These are phyloP conservation scores for Meiosimyza platycephala DNA, from an alignment of 2,888 invertebrate genomes.

Conservation along the genomic window DNA sequence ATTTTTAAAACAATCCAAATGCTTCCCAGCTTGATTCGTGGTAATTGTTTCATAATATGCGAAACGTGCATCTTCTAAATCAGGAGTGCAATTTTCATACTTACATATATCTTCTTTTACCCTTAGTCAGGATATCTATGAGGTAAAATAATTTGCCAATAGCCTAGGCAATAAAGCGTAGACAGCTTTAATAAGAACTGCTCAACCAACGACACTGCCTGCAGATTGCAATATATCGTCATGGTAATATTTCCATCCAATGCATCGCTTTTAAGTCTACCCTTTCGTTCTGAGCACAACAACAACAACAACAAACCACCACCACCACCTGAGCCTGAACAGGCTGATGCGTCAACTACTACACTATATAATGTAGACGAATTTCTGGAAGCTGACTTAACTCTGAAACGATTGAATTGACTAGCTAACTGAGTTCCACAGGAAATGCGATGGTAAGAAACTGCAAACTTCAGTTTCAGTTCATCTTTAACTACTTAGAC, in stretches of 20 bases:
- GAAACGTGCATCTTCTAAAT: conserved; percentile 45
- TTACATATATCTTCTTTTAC: background rate
- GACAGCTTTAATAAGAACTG: background rate
- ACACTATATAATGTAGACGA: conserved; percentile 10
- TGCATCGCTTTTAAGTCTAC: background rate
- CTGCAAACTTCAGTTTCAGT: conserved; percentile 6
- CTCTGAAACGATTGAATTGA: background rate
- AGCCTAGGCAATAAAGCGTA: background rate
- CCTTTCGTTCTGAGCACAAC: background rate
- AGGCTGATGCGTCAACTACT: no score
- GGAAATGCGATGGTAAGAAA: background rate
- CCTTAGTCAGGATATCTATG: background rate
- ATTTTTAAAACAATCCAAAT: background rate
- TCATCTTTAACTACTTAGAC: conserved; percentile 40
- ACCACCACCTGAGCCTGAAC: background rate
- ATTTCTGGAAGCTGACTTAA: background rate
- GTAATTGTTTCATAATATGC: conserved; percentile 62
- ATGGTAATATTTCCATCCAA: conserved; percentile 6
- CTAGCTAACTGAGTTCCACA: background rate
- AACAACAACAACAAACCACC: background rate
- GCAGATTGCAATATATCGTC: conserved; percentile 15
- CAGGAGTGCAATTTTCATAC: conserved; percentile 4
- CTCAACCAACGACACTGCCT: background rate
- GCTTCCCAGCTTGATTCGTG: conserved; percentile 36
- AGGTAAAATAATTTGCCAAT: conserved; percentile 27